Evolutionary conservation across 2,797 vertebrate species (phyloP).

Genomic region (Hozukius guyotensis): DNA sequence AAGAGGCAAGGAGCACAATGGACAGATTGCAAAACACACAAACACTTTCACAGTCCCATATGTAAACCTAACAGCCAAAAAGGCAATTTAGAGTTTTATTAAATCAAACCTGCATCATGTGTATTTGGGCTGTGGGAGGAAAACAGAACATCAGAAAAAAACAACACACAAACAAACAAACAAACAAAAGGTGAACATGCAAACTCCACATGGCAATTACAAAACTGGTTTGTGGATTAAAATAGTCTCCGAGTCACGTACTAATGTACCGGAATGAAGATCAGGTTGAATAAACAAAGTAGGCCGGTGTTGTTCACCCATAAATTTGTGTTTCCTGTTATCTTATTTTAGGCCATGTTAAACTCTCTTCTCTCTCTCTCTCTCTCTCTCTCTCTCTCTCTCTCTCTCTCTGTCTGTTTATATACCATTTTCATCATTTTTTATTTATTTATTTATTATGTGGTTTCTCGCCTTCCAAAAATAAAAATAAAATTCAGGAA

Average conservation of each 20-base stretch:
- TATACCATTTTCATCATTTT: too few species aligned
- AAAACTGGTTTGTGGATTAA: not conserved
- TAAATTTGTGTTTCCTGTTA: not conserved
- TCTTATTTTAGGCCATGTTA: not conserved
- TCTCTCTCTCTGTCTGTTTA: too few species aligned
- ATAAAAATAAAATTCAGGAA: too few species aligned
- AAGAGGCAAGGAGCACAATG: not conserved
- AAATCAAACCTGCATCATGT: not conserved
- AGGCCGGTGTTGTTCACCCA: not conserved
- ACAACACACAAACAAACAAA: not conserved
- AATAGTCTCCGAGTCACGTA: not conserved
- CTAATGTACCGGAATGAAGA: not conserved
- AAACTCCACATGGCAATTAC: not conserved
- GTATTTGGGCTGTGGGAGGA: not conserved
- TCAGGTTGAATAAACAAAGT: not conserved
- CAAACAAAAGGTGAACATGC: not conserved
- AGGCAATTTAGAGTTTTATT: not conserved
- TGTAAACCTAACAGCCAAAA: not conserved
- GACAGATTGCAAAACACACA: conserved; percentile 3
- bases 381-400: too few species aligned
- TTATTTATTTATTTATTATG: too few species aligned
- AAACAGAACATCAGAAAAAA: not conserved
- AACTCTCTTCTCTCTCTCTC: too few species aligned
- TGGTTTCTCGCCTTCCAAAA: too few species aligned
- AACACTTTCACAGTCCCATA: not conserved